Evolutionary conservation across 2,113 vertebrate species (phyloP).

Genomic region (Engraulis encrasicolus): DNA sequence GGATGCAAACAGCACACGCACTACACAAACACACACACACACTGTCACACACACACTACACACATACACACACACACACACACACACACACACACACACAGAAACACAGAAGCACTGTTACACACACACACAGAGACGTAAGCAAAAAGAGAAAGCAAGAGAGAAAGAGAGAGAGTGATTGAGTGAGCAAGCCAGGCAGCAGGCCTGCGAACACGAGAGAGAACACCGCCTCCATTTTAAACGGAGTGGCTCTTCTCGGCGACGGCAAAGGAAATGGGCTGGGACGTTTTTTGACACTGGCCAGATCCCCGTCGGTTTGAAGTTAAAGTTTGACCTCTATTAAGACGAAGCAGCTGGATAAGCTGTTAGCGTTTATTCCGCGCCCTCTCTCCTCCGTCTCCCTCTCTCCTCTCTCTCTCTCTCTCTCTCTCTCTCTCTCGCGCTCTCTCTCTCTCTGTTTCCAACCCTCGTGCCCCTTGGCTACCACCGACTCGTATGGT

Average conservation of each 20-base stretch:
- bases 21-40: background rate
- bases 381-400: background rate
- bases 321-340: constrained; percentile 50
- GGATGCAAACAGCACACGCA: constrained; percentile 20
- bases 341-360: constrained; percentile 42
- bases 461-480: constrained; percentile 2
- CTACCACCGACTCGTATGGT: background rate
- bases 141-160: background rate
- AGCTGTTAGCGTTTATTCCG: constrained; percentile 28
- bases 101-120: background rate
- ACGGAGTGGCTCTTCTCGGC: constrained; percentile 20
- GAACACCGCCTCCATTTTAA: constrained; percentile 42
- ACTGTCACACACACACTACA: no score
- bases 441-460: background rate
- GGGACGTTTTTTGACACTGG: constrained; percentile 44
- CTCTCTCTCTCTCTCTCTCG: constrained; percentile 21
- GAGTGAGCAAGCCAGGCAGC: background rate
- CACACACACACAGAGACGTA: background rate
- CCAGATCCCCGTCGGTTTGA: constrained; percentile 45
- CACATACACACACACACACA: background rate
- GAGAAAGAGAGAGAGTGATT: background rate
- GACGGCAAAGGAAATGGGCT: constrained; percentile 42
- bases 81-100: background rate
- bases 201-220: no score
- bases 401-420: constrained; percentile 4